phyloP scores from a whole-genome alignment of 2,797 vertebrate species.

The Siniperca undulata region DNA sequence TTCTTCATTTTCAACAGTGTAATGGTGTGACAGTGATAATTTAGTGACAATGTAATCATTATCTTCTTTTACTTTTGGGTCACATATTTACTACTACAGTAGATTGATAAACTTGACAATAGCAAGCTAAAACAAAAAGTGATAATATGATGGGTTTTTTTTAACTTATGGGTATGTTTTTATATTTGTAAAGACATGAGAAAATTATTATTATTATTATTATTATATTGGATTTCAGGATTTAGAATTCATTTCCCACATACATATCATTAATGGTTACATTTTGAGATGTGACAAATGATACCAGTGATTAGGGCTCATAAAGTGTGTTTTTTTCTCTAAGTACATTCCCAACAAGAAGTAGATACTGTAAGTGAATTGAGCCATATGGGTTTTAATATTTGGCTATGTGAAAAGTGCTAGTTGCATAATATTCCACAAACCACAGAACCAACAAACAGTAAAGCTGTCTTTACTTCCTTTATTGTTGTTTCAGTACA shows the following conservation, averaged over 20 bases:
- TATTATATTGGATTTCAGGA: neutral
- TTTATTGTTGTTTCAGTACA: neutral
- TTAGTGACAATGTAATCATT: neutral
- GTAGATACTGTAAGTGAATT: neutral
- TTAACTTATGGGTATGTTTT: neutral
- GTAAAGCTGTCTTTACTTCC: constrained; percentile 4
- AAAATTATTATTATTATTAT: neutral
- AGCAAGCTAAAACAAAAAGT: neutral
- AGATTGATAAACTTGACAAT: neutral
- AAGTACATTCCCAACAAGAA: neutral
- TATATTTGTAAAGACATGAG: neutral
- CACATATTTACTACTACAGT: neutral
- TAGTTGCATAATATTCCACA: neutral
- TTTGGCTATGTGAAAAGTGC: neutral
- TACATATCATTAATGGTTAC: neutral
- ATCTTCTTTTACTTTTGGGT: neutral
- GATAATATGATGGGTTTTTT: too few species aligned
- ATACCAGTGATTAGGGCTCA: too few species aligned
- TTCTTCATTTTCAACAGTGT: neutral
- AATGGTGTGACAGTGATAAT: neutral
- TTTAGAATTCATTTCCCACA: neutral
- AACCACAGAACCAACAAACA: neutral
- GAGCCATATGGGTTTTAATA: neutral
- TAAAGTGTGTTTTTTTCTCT: neutral
- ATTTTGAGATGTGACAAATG: neutral